Evolutionary conservation across 1,140 invertebrate species (phyloP).

Genomic region (Lasaia peninsularis): DNA sequence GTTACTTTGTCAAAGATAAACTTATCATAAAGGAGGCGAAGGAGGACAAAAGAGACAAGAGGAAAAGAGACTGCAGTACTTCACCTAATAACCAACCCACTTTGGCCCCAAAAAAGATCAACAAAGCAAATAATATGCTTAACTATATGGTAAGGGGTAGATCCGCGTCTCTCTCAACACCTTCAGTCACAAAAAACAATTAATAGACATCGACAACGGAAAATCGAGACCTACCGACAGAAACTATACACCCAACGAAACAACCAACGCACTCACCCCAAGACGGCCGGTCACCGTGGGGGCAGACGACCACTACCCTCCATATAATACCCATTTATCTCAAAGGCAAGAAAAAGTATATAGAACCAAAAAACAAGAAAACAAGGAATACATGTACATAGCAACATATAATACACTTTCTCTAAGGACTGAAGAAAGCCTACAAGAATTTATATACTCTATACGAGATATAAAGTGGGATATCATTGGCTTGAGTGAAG

Average conservation of each 20-base stretch:
- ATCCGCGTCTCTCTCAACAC: slow-evolving; percentile 4
- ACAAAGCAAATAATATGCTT: slow-evolving; percentile 14
- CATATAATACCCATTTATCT: slow-evolving; percentile 1
- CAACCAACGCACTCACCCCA: slow-evolving; percentile 19
- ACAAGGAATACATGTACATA: background rate
- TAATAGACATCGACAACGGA: background rate
- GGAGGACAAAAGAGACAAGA: slow-evolving; percentile 2
- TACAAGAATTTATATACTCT: slow-evolving; percentile 13
- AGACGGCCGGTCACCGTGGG: slow-evolving; percentile 18
- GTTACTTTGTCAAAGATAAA: slow-evolving; percentile 14
- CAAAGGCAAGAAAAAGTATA: background rate
- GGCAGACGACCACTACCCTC: slow-evolving; percentile 17
- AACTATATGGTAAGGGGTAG: slow-evolving; percentile 3
- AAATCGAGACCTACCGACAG: background rate
- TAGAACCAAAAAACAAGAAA: background rate
- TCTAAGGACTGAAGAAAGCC: slow-evolving; percentile 14
- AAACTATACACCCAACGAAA: background rate
- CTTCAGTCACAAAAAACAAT: slow-evolving; percentile 8
- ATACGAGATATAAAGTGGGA: background rate
- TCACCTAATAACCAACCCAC: slow-evolving; percentile 5
- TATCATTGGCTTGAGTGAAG: slow-evolving; percentile 19
- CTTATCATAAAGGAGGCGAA: slow-evolving; percentile 13
- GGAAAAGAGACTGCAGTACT: slow-evolving; percentile 8
- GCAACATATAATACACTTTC: slow-evolving; percentile 18
- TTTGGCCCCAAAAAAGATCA: slow-evolving; percentile 6